Conservation (phyloP, 2,888 invertebrate species). For the Microdon myrmicae region DNA sequence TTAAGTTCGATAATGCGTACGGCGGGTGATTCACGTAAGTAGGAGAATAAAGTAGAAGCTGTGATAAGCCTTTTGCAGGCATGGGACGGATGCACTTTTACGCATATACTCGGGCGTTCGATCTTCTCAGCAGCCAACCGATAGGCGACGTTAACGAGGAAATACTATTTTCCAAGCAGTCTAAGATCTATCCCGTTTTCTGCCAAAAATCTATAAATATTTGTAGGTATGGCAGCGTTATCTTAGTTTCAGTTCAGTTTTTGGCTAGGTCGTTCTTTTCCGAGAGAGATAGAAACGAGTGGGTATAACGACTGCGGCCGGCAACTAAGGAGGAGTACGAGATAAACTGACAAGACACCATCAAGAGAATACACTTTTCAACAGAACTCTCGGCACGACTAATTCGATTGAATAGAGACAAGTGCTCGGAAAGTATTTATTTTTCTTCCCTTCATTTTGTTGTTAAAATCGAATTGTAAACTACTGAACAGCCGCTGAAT, state of each 20-base stretch:
- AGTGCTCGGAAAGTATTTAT: no score
- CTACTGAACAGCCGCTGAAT: no score
- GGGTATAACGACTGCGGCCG: no score
- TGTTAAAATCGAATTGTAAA: no score
- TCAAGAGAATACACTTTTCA: no score
- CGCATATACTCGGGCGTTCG: constrained; percentile 27
- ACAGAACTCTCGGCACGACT: no score
- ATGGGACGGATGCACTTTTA: not conserved
- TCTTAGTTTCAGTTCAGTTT: constrained; percentile 22
- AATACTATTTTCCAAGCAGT: constrained; percentile 39
- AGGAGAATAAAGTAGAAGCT: not conserved
- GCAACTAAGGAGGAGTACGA: no score
- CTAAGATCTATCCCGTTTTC: constrained; percentile 38
- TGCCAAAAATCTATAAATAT: constrained; percentile 31
- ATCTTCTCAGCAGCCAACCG: constrained; percentile 44
- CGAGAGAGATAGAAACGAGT: constrained; percentile 1
- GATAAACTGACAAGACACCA: no score
- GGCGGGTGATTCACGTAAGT: not conserved
- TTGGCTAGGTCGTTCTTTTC: constrained; percentile 41
- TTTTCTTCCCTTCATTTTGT: no score
- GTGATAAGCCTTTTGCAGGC: constrained; percentile 25
- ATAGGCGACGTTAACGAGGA: constrained; percentile 42
- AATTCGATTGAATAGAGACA: no score
- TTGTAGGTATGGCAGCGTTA: constrained; percentile 13
- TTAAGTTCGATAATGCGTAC: no score